phyloP scores from a whole-genome alignment of 2,113 vertebrate genomes.

The Callopanchax toddi region DNA sequence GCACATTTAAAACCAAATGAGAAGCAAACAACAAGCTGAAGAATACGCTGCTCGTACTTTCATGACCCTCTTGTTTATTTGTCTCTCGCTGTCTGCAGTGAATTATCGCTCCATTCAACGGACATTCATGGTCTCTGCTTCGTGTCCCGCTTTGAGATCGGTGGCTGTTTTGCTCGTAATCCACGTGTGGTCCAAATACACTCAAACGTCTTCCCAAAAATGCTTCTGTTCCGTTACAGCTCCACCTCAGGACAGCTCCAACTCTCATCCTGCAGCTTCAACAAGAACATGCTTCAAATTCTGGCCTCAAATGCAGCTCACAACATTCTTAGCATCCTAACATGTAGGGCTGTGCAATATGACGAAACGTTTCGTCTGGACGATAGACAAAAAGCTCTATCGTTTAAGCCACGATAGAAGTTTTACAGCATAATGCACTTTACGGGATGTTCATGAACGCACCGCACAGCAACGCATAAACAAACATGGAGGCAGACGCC shows the following conservation, averaged over 20 bases:
- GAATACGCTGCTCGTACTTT: background rate
- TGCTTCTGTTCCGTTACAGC: slow-evolving; percentile 26
- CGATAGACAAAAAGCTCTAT: too few species aligned
- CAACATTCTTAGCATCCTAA: too few species aligned
- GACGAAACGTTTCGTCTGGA: too few species aligned
- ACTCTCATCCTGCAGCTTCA: background rate
- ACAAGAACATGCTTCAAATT: too few species aligned
- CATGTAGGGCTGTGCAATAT: too few species aligned
- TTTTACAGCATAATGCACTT: too few species aligned
- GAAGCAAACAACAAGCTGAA: background rate
- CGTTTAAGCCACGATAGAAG: too few species aligned
- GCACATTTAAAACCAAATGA: slow-evolving; percentile 5
- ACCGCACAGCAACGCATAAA: too few species aligned
- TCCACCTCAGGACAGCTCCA: slow-evolving; percentile 11
- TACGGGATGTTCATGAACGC: too few species aligned
- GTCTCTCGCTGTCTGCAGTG: slow-evolving; percentile 9
- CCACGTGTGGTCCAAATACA: slow-evolving; percentile 1
- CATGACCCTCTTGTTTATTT: slow-evolving; percentile 23
- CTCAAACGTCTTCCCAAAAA: slow-evolving; percentile 19
- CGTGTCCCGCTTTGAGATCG: slow-evolving; percentile 10
- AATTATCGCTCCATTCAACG: slow-evolving; percentile 14
- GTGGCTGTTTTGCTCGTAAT: background rate
- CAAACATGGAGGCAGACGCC: too few species aligned
- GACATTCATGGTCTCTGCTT: slow-evolving; percentile 8
- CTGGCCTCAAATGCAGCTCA: slow-evolving; percentile 6